Base-by-base conservation (phyloP, 2,113 vertebrate species). In the Laterallus jamaicensis region DNA sequence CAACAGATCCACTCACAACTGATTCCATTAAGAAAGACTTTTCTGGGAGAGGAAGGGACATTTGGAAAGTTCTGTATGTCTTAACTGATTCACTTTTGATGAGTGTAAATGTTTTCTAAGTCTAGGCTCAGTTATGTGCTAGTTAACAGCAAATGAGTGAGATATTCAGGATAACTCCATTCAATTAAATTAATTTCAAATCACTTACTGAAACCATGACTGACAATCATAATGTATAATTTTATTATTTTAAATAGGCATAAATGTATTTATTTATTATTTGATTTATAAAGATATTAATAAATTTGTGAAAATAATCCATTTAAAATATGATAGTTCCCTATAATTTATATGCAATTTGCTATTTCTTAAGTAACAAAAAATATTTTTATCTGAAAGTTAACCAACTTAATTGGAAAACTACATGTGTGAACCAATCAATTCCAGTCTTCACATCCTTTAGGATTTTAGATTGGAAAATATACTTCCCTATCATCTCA, bases 51-150 rank as follows among this genome's bases (percentile, higher is more conserved):
- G 5, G 5, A 77, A 73, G 29, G 24, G 21, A 15, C 15, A 47
- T 80, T 62, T 66, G 28, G n/a, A 70, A 94, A 74, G 9, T 58
- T 70, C 32, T 52, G 4, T 76, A 15, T 54, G 22, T 35, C 18
- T 5, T 50, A 73, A 79, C 4, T 40, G 9, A 13, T 42, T 74
- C 5, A 14, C 37, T 78, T 85, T 18, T 50, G 3, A 37, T 54
- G 7, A 31, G 2, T 69, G 3, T 31, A 14, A 26, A 29, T 0
- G 2, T 35, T 86, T 80, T 37, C 1, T 1, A 87, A 54, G 6
- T 49, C 20, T 60, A 83, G 31, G 10, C 12, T 58, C 18, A 22
- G 9, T 69, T 66, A 35, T 21, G 9, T 56, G 6, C 8, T 62
- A 54, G 7, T 37, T 81, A 50, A 81, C 15, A 80, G 37, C 13